Conservation (phyloP, 2,888 invertebrate genomes). For the Hypomecis punctinalis region DNA sequence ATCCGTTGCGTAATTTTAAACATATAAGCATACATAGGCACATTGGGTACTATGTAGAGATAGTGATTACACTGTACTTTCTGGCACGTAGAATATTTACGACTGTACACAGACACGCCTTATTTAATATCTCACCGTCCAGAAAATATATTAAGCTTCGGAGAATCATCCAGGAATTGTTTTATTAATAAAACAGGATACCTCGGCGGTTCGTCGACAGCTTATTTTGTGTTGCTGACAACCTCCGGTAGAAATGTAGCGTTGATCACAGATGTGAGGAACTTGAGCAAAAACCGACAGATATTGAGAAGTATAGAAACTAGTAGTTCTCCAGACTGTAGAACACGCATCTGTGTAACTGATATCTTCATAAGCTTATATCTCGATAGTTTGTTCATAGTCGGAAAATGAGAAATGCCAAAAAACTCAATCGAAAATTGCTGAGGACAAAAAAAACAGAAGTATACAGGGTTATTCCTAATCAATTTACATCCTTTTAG, state of each 20-base stretch:
- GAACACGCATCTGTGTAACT: too few species aligned
- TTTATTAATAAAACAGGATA: slow-evolving; percentile 53
- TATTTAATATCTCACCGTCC: slow-evolving; percentile 12
- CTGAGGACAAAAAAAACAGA: too few species aligned
- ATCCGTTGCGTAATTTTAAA: too few species aligned
- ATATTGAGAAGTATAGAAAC: not conserved
- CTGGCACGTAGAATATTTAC: slow-evolving; percentile 1
- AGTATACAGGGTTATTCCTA: too few species aligned
- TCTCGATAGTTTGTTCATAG: too few species aligned
- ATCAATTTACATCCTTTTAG: too few species aligned
- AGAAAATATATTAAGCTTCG: slow-evolving; percentile 40
- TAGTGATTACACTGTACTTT: not conserved
- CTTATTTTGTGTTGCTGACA: slow-evolving; percentile 64
- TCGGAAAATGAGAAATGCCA: too few species aligned
- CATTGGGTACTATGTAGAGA: too few species aligned
- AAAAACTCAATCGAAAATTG: too few species aligned
- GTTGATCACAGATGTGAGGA: slow-evolving; percentile 26
- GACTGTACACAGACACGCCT: not conserved
- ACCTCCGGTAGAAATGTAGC: slow-evolving; percentile 33
- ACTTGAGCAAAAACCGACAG: slow-evolving; percentile 7
- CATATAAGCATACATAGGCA: too few species aligned
- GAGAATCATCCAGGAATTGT: slow-evolving; percentile 34
- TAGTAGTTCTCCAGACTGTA: too few species aligned
- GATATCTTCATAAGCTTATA: too few species aligned
- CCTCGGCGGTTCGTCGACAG: slow-evolving; percentile 60